Evolutionary conservation across 2,797 vertebrate genomes (phyloP).

Genomic region (Ptychadena robeensis): DNA sequence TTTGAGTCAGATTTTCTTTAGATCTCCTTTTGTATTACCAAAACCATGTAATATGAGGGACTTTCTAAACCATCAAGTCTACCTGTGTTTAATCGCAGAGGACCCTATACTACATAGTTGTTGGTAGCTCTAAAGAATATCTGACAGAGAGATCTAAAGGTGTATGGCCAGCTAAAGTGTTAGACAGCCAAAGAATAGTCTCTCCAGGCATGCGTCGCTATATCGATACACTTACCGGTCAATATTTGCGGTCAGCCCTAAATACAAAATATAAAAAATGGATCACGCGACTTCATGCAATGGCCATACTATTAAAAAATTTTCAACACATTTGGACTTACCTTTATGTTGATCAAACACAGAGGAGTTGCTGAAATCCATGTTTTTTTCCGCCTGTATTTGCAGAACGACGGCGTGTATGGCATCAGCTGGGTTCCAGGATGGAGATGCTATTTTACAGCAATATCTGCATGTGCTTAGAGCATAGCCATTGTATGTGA

Average conservation of each 20-base stretch:
- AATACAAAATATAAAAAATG: neutral
- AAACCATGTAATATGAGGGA: too few relatives aligned
- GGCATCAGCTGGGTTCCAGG: constrained; percentile 62
- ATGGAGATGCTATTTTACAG: constrained; percentile 51
- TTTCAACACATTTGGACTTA: constrained; percentile 68
- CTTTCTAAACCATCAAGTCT: too few relatives aligned
- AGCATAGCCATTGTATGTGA: constrained; percentile 57
- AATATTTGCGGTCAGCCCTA: neutral
- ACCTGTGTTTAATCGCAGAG: too few relatives aligned
- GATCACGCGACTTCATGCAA: neutral
- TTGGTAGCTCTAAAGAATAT: too few relatives aligned
- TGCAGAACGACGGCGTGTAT: constrained; percentile 64
- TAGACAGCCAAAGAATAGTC: neutral
- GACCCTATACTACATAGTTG: too few relatives aligned
- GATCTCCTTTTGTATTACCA: too few relatives aligned
- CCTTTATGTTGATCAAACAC: constrained; percentile 87
- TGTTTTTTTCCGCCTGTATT: constrained; percentile 66
- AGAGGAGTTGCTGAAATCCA: constrained; percentile 87
- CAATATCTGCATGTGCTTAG: constrained; percentile 50
- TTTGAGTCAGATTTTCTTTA: too few relatives aligned
- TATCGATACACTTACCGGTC: neutral
- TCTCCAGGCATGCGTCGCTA: neutral
- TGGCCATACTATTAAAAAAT: neutral
- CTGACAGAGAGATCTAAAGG: too few relatives aligned
- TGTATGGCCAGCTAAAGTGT: too few relatives aligned